Evolutionary conservation across 1,140 invertebrate species (phyloP).

Genomic region (Bathynomus jamesi): DNA sequence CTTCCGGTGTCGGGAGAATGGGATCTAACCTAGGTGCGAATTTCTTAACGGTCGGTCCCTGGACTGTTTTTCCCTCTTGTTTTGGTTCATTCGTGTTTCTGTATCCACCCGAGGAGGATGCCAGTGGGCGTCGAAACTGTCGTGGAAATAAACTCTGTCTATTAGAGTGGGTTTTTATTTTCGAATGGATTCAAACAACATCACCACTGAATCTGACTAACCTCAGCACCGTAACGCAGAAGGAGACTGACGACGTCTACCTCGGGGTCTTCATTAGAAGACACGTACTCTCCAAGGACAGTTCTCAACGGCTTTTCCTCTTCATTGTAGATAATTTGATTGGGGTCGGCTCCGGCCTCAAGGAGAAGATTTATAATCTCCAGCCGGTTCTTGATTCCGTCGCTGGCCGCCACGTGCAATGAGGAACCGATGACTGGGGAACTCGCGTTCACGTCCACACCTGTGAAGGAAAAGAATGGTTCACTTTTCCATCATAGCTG

Average conservation of each 20-base stretch:
- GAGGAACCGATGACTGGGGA: slow-evolving; percentile 76
- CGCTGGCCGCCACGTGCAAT: slow-evolving; percentile 75
- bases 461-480: slow-evolving; percentile 43
- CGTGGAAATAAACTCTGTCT: no score
- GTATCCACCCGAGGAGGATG: no score
- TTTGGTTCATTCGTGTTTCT: no score
- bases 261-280: slow-evolving; percentile 61
- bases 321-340: slow-evolving; percentile 64
- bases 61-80: no score
- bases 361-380: slow-evolving; percentile 58
- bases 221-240: slow-evolving; percentile 68
- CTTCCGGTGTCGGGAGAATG: no score
- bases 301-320: slow-evolving; percentile 60
- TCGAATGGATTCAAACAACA: no score
- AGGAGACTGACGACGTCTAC: slow-evolving; percentile 61
- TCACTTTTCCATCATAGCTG: no score
- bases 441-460: slow-evolving; percentile 69
- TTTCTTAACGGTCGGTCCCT: no score
- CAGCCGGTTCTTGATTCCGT: slow-evolving; percentile 61
- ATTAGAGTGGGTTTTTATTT: no score
- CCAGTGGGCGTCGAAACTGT: no score
- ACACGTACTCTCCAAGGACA: slow-evolving; percentile 72
- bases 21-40: no score
- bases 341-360: slow-evolving; percentile 66
- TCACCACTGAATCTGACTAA: no score